phyloP scores from a whole-genome alignment of 1,140 invertebrate species.

The Anthonomus grandis region DNA sequence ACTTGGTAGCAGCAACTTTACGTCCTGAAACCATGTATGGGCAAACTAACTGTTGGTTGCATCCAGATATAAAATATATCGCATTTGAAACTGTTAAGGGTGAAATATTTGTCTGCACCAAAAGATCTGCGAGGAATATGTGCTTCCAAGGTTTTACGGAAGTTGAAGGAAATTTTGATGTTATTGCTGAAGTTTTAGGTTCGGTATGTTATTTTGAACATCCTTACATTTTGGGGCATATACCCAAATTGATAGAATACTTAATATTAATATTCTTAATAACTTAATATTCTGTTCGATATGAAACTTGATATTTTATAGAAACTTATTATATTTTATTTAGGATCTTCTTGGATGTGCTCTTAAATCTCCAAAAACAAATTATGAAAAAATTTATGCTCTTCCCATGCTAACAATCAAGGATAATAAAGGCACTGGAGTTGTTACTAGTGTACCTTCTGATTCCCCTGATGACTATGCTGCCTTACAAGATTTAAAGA shows the following conservation, averaged over 20 bases:
- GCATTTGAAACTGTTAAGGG: conserved; percentile 69
- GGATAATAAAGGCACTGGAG: conserved; percentile 95
- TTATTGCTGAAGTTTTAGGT: conserved; percentile 70
- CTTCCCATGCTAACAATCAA: conserved; percentile 98
- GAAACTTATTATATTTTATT: conserved; percentile 13
- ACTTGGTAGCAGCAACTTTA: conserved; percentile 94
- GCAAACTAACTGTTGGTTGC: conserved; percentile 98
- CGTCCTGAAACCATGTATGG: conserved; percentile 99
- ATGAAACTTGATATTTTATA: not conserved
- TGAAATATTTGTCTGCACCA: conserved; percentile 85
- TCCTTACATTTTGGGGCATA: not conserved
- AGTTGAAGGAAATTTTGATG: conserved; percentile 73
- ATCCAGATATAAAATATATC: conserved; percentile 92
- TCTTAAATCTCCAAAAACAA: conserved; percentile 80
- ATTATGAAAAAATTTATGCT: conserved; percentile 82
- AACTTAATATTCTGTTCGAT: not conserved
- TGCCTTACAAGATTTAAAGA: conserved; percentile 91
- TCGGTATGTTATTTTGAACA: conserved; percentile 49
- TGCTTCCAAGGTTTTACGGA: conserved; percentile 89
- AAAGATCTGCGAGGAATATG: conserved; percentile 91
- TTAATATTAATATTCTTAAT: conserved; percentile 1
- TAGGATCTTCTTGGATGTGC: conserved; percentile 75
- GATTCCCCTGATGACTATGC: conserved; percentile 99
- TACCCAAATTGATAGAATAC: not conserved
- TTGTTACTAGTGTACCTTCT: conserved; percentile 97